Conservation (phyloP, 2,797 vertebrate genomes). For the Podarcis siculus region DNA sequence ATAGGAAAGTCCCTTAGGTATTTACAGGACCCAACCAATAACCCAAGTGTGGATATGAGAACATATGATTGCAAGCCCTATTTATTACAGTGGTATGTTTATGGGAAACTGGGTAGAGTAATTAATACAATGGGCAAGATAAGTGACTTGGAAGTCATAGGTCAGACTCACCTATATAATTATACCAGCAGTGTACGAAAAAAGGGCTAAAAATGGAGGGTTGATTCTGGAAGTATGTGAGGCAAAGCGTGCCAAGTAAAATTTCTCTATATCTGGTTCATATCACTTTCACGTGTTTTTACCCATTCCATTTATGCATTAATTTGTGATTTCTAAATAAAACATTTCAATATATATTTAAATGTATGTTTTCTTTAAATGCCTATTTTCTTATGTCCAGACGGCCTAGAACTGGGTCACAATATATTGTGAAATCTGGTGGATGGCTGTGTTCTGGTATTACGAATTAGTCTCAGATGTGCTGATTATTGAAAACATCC, state of each 20-base stretch:
- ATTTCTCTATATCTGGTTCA: background rate
- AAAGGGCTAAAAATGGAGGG: background rate
- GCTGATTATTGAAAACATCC: too few species aligned
- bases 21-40: background rate
- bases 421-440: background rate
- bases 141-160: background rate
- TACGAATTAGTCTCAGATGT: too few species aligned
- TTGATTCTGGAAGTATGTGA: background rate
- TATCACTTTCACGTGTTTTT: background rate
- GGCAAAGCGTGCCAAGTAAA: background rate
- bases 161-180: background rate
- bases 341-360: background rate
- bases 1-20: background rate
- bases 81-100: background rate
- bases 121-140: background rate
- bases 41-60: background rate
- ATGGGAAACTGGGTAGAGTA: background rate
- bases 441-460: too few species aligned
- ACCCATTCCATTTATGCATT: background rate
- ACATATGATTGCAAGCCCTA: background rate
- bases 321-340: background rate
- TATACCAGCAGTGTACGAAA: background rate
- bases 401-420: background rate
- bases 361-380: background rate
- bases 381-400: background rate